These are phyloP conservation scores for Nycticebus coucang DNA, from an alignment of 2,113 vertebrate genomes.

Conservation along the genomic window DNA sequence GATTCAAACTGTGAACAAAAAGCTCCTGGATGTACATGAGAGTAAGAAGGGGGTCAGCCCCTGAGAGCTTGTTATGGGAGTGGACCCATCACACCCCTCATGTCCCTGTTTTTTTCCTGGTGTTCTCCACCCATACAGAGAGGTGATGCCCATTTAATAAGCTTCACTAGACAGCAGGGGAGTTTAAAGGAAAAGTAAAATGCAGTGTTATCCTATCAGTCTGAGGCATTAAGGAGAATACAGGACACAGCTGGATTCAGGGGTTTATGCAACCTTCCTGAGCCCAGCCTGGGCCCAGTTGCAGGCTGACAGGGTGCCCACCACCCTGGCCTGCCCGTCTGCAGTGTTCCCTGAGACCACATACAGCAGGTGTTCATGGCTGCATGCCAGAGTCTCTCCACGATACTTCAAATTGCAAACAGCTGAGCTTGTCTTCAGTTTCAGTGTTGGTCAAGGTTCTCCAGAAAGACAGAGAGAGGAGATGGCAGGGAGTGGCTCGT, in stretches of 20 bases:
- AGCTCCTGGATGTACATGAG: not conserved
- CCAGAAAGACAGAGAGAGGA: not conserved
- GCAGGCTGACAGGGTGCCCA: no score
- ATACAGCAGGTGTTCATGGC: not conserved
- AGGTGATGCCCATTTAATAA: not conserved
- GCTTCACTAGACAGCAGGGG: not conserved
- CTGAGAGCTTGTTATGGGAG: no score
- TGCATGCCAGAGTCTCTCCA: fast-evolving
- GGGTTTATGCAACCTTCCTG: not conserved
- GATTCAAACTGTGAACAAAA: no score
- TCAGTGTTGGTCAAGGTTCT: not conserved
- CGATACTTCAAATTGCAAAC: no score
- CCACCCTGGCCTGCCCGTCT: no score
- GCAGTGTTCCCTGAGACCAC: not conserved
- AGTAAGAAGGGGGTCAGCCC: not conserved
- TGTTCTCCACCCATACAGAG: not conserved
- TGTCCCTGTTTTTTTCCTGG: no score
- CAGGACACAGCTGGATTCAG: not conserved
- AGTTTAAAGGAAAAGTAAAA: not conserved
- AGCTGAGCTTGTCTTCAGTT: fast-evolving
- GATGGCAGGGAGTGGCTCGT: no score
- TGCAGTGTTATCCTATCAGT: not conserved
- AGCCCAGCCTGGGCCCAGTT: not conserved
- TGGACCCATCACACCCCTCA: not conserved
- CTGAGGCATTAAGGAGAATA: not conserved